Conservation (phyloP, 1,140 invertebrate genomes). For the Gryon sp. region DNA sequence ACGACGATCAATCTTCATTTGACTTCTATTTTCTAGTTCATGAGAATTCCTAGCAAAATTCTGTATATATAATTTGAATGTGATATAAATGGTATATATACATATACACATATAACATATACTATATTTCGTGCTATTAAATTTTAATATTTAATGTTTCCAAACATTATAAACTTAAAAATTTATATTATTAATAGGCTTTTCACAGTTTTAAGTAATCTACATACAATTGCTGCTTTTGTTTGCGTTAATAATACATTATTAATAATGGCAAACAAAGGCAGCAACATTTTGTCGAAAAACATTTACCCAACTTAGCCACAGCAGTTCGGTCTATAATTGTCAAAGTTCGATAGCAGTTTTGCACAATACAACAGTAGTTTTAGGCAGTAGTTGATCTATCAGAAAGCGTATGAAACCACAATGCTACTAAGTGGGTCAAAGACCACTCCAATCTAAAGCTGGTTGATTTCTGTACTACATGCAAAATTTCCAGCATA, state of each 20-base stretch:
- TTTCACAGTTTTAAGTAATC: too few species aligned
- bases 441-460: constrained; percentile 47
- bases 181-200: too few species aligned
- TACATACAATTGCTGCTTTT: too few species aligned
- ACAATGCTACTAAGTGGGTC: constrained; percentile 44
- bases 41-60: not conserved
- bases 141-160: too few species aligned
- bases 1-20: constrained; percentile 7
- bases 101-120: too few species aligned
- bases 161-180: too few species aligned
- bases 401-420: constrained; percentile 36
- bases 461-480: constrained; percentile 42
- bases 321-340: constrained; percentile 13
- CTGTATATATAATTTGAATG: not conserved
- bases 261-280: constrained; percentile 1
- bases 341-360: constrained; percentile 41
- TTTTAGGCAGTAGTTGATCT: constrained; percentile 29
- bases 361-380: constrained; percentile 31
- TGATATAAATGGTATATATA: not conserved
- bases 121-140: too few species aligned
- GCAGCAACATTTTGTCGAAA: constrained; percentile 3
- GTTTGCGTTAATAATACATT: constrained; percentile 4
- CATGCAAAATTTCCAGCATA: constrained; percentile 39
- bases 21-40: not conserved
- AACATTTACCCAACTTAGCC: constrained; percentile 25